Base-by-base conservation (phyloP, 2,113 vertebrate genomes). In the Trematocara unimaculatum region DNA sequence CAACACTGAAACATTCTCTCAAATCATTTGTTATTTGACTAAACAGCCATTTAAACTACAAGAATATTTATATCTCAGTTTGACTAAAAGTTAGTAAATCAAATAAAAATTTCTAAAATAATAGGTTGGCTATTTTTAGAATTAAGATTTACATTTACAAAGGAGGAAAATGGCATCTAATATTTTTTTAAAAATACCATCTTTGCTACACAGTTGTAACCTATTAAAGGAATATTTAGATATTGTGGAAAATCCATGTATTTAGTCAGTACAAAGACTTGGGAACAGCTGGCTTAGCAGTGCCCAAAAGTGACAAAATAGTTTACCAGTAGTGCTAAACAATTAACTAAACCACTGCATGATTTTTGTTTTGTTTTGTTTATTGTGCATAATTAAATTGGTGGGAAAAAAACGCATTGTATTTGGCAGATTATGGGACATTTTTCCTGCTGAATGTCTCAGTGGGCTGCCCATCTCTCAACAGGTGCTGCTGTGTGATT, bases 401-500 rank as follows among this genome's bases (percentile, higher is more conserved):
- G 23, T 10, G 29, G 15, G 18, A 60, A 45, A 72, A 72, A 45
- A 45, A 74, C 2, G 4, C 9, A 31, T 49, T 49, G 26, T 8
- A 33, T 31, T 51, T 51, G 10, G 23, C 70, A 77, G 42, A 77
- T 77, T 49, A 31, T 77, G 42, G 42, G 42, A 49, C 23, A 47
- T 49, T 47, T 74, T 47, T 31, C 23, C 18, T 55, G 5, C 1
- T 33, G 54, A 70, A 56, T 60, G 88, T 56, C 82, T 70, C 55
- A 51, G 45, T 49, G 14, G n/a, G 78, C 3, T 18, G 47, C 45
- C 55, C 74, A 42, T 79, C 67, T 70, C n/a, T 33, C 79, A 87
- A 72, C 82, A 82, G 70, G 84, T 89, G 84, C 84, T 84, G 77
- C 35, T 87, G 74, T 91, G 82, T 58, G 85, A 83, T 87, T 83